Conservation (phyloP, 2,888 invertebrate species). For the Peribatodes rhomboidaria region DNA sequence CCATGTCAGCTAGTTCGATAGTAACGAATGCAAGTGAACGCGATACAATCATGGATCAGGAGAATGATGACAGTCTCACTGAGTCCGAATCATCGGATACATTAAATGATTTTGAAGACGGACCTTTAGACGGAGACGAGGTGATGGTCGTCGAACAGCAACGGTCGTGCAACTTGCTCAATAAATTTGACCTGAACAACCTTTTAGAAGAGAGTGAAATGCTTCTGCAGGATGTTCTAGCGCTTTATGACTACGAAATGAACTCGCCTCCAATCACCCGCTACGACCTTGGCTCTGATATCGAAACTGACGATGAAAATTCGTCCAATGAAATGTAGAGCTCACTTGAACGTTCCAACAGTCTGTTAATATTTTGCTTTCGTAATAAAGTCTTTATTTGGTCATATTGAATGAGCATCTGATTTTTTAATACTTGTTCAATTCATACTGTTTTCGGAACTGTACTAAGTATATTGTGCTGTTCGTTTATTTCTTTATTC, state of each 20-base stretch:
- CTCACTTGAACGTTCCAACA: background rate
- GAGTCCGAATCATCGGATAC: background rate
- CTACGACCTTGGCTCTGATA: background rate
- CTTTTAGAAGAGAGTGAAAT: background rate
- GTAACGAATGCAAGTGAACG: slow-evolving; percentile 1
- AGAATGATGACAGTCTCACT: background rate
- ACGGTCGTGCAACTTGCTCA: background rate
- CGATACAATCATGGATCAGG: background rate
- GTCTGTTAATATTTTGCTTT: background rate
- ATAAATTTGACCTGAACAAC: background rate
- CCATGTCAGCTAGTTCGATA: slow-evolving; percentile 4
- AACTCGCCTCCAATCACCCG: background rate
- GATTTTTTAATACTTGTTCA: background rate
- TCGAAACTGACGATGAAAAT: slow-evolving; percentile 1
- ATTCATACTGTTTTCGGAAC: background rate
- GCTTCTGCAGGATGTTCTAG: background rate
- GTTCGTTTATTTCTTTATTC: background rate
- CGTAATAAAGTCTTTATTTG: background rate
- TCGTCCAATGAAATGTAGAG: background rate
- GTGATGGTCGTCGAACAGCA: background rate
- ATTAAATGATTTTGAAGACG: background rate
- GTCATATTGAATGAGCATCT: background rate
- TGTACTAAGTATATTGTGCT: background rate
- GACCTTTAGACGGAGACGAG: background rate
- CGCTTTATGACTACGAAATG: background rate